A percentile compares a stretch with the other conserved stretches of the same genome.
Conservation (phyloP, 2,888 invertebrate species). For the Lycia hirtaria region DNA sequence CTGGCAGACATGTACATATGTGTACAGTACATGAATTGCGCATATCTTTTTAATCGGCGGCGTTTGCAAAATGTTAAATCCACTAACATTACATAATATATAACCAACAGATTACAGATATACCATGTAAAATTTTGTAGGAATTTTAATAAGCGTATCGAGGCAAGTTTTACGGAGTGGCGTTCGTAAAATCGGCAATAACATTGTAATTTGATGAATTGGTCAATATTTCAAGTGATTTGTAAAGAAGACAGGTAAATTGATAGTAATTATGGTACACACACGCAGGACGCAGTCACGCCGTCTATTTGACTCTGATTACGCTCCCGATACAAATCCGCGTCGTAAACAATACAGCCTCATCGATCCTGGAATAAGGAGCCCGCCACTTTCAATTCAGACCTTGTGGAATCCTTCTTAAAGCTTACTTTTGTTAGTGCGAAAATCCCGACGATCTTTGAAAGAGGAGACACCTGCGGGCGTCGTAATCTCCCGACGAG, state of each 20-base stretch:
- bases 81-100: background rate
- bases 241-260: slow-evolving; percentile 19
- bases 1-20: slow-evolving; percentile 9
- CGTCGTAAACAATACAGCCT: slow-evolving; percentile 64
- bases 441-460: slow-evolving; percentile 46
- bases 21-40: slow-evolving; percentile 28
- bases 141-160: slow-evolving; percentile 16
- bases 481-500: slow-evolving; percentile 59
- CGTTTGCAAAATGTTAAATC: slow-evolving; percentile 23
- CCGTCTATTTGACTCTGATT: slow-evolving; percentile 54
- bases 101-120: background rate
- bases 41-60: slow-evolving; percentile 24
- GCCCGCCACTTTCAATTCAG: slow-evolving; percentile 39
- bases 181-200: background rate
- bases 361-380: slow-evolving; percentile 59
- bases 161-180: slow-evolving; percentile 1
- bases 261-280: slow-evolving; percentile 19
- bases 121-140: slow-evolving; percentile 15
- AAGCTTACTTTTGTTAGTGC: slow-evolving; percentile 41
- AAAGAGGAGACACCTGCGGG: slow-evolving; percentile 64
- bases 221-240: slow-evolving; percentile 9
- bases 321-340: slow-evolving; percentile 67
- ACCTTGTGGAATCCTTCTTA: slow-evolving; percentile 43
- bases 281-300: slow-evolving; percentile 13
- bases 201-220: slow-evolving; percentile 7